Evolutionary conservation across 2,888 invertebrate species (phyloP).

Genomic region (Rambutsinella grinnellia): DNA sequence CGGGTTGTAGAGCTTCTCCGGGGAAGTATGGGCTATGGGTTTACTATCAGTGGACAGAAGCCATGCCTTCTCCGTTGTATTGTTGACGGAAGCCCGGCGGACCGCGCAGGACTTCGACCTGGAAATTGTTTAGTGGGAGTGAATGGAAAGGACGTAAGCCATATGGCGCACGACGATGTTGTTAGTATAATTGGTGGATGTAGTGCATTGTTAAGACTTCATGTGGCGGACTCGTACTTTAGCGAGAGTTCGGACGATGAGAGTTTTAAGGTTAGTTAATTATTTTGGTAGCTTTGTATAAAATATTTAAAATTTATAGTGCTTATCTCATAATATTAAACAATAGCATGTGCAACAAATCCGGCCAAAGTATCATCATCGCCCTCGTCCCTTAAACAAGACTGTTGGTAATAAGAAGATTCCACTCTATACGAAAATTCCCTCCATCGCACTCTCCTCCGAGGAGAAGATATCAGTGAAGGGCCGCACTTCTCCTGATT

Average conservation of each 20-base stretch:
- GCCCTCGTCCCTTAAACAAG: conserved; percentile 67
- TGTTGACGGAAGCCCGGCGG: conserved; percentile 90
- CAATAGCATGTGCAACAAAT: conserved; percentile 69
- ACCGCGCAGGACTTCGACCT: conserved; percentile 88
- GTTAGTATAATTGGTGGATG: conserved; percentile 91
- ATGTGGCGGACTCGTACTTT: conserved; percentile 89
- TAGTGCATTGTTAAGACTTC: conserved; percentile 84
- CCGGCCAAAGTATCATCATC: conserved; percentile 75
- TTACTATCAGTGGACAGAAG: conserved; percentile 96
- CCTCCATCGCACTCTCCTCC: conserved; percentile 26
- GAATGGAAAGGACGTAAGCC: conserved; percentile 91
- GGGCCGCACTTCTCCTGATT: conserved; percentile 50
- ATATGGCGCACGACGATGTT: conserved; percentile 92
- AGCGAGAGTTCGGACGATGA: conserved; percentile 89
- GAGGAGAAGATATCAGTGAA: conserved; percentile 43
- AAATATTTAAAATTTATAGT: too few relatives aligned
- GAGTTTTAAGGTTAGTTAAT: conserved; percentile 61
- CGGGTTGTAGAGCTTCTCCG: conserved; percentile 87
- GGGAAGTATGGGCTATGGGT: conserved; percentile 94
- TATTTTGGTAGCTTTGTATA: too few relatives aligned
- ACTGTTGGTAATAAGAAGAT: conserved; percentile 53
- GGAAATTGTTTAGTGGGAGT: conserved; percentile 94
- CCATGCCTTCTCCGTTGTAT: conserved; percentile 96
- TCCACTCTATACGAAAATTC: conserved; percentile 51
- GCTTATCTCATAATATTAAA: too few relatives aligned